Base-by-base conservation (phyloP, 30 jellyfish, hydroid and myxozoan genomes). In the Cassiopea xamachana region DNA sequence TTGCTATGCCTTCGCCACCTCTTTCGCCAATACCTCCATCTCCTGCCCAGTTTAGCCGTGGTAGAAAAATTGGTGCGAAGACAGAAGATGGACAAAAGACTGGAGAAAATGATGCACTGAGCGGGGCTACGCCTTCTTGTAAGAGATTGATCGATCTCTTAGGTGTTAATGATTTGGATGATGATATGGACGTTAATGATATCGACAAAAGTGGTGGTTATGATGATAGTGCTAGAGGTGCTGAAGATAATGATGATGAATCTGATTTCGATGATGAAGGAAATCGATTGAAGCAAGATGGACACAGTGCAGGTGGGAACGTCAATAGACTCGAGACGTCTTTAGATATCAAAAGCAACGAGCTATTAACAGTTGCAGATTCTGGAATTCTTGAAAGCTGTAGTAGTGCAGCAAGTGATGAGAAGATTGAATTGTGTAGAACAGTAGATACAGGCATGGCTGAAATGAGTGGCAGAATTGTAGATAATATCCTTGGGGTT, bases 11-110 rank as follows among this genome's bases (percentile, higher is more conserved):
- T 0, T 94, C 98, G 59, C 98, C 98, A 9, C 98, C 98, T 7
- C 87, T 94, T 14, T 89, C 97, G 58, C 98, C 98, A 19, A 94
- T 94, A 10, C 98, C 97, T 43, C 98, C 98, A 15, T 94, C 98
- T 60, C 98, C 98, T 1, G 86, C 87, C 9, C 90, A 80, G 39
- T 44, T 73, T 7, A 84, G 92, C 60, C 47, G 44, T 62, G 70
- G 45, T 1, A 70, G 15, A 43, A 43, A 69, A 48, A 14, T 43
- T 1, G 85, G 71, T 39, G 69, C 47, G 48, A 0, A 18, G 3
- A 14, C 78, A 43, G 48, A 14, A 17, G 78, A n/a, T 10, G 64
- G 12, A 55, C 64, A 55, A 55, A 55, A 10, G 10, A 55, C 10
- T 55, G 64, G 64, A 6, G 12, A 55, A 10, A 55, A 10, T 55